Evolutionary conservation across 1,140 invertebrate species (phyloP), one percentile per base, ranked within the genome.

Genomic region (Protaetia brevitarsis): DNA sequence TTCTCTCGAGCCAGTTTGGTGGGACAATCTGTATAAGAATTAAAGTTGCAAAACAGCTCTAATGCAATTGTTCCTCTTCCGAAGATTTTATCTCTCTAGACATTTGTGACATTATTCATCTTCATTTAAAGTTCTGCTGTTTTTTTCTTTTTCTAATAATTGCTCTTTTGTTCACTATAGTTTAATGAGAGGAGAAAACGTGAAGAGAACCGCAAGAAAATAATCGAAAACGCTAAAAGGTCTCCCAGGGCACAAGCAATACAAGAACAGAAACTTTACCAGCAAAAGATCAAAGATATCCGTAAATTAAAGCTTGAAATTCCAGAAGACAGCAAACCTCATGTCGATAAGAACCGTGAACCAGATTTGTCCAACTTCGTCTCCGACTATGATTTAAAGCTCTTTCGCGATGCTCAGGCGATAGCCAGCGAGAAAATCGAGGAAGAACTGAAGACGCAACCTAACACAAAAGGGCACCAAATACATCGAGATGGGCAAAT

Each of bases 401-500:
- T 97, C 59, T 98, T 97, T 78, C 84, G 90, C 72, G 94, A 97
- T 75, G 95, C 95, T 2, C 95, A 97, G 76, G 92, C 94, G 1
- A 81, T 90, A 58, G 93, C 94, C 1, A 93, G 92, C 68, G 93
- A 96, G 76, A 89, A 89, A 78, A 90, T 93, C 73, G 91, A 92
- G 74, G 88, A 90, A 67, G 89, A 91, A 71, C 75, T 92, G 2
- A 87, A 87, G 66, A 86, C 84, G 63, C 79, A 91, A 69, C 87
- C 88, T 23, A 84, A 88, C 66, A 85, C 87, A 71, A 89, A 88
- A 79, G 85, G n/a, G 90, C 23, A 77, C 57, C 63, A 87, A 88
- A 76, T 92, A 89, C 69, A 88, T 98, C 27, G 93, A 96, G 81
- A 95, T 98, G 89, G 96, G 96, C 26, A 92, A 94, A 76, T 97